Evolutionary conservation across 2,113 vertebrate species (phyloP), one percentile per base, ranked within the genome.

Genomic region (Xenopus borealis): DNA sequence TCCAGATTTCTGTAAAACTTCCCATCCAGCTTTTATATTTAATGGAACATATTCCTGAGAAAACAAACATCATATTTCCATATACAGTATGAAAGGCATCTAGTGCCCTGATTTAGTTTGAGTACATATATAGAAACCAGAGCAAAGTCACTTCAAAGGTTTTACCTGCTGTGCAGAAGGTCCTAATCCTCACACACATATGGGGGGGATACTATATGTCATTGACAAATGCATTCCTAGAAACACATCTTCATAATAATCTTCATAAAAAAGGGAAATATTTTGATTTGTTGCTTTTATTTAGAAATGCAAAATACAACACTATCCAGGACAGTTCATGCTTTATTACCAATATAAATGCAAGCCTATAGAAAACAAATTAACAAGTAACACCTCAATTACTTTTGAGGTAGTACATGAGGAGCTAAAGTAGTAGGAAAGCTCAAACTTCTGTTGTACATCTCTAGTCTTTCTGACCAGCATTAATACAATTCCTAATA

Each of bases 281-380:
- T 84, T 78, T 87, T 83, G 86, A 89, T 84, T 72, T 69, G 75
- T 79, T 81, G 86, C 87, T 88, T 92, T 93, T 90, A 92, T 92
- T 89, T 81, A 79, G 65, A 88, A 88, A 82, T 82, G 84, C 80
- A 81, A 88, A 91, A 83, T 85, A 92, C 91, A 88, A 83, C 82
- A 87, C 85, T 82, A 78, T 83, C 78, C 78, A 72, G 81, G 85
- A 86, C 82, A 84, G 68, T 66, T 87, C 91, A 93, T 92, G 91
- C 91, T 87, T 85, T 84, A 81, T 85, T 73, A 85, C 87, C 82
- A 20, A 88, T 85, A 82, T 76, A 86, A 79, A 79, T 80, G 86
- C 86, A 82, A 87, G 88, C 86, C 79, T 80, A 87, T 85, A 75
- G 85, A 82, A 82, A 82, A 85, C 12, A 52, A 80, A 85, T 85